These are phyloP conservation scores for Hafferia zeledoni DNA, from an alignment of 2,797 vertebrate species.

Conservation along the genomic window DNA sequence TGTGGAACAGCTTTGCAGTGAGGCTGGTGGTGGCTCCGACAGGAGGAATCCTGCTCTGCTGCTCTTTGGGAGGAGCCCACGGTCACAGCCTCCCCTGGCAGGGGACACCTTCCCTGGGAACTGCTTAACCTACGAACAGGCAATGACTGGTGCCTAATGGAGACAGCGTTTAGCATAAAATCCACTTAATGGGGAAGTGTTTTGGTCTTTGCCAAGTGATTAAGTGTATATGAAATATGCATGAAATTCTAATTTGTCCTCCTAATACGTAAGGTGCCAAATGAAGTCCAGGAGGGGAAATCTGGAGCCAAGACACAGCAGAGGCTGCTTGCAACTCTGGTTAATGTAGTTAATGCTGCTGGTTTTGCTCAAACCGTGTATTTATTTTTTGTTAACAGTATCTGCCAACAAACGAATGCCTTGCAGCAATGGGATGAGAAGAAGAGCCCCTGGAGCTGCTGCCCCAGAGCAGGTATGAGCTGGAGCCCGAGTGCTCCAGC, in stretches of 20 bases:
- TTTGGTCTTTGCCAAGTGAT: constrained; percentile 46
- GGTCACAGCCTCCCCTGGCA: background rate
- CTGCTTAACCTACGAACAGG: background rate
- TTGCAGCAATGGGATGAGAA: rapidly evolving
- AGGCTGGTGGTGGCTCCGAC: background rate
- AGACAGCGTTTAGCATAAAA: constrained; percentile 15
- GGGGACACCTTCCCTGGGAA: background rate
- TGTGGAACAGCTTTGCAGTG: rapidly evolving
- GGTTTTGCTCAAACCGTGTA: rapidly evolving
- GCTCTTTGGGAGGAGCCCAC: background rate
- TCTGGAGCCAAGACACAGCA: background rate
- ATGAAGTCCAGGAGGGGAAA: constrained; percentile 31
- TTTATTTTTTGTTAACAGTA: background rate
- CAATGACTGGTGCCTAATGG: background rate
- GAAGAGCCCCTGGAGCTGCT: background rate
- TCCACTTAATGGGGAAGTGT: constrained; percentile 1
- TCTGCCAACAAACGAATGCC: background rate
- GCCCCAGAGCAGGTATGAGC: background rate
- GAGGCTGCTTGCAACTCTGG: background rate
- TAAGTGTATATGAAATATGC: constrained; percentile 53
- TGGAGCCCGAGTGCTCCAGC: background rate
- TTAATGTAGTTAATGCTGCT: background rate
- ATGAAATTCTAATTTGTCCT: constrained; percentile 54
- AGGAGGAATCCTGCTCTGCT: rapidly evolving
- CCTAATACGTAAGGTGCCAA: background rate